phyloP scores from a whole-genome alignment of 1,140 invertebrate genomes.

The honey bee (Apis mellifera) region DNA sequence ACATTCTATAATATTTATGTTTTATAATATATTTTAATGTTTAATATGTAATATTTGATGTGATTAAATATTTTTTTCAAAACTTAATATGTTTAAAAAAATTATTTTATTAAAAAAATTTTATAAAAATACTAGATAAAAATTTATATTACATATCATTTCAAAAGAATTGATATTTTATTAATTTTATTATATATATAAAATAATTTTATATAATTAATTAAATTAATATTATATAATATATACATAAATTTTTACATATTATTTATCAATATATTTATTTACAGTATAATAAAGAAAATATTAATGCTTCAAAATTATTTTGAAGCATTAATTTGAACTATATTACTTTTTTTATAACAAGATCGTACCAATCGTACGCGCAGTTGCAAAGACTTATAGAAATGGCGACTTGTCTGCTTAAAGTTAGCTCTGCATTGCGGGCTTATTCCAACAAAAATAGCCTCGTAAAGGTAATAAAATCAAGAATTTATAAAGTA shows the following conservation, averaged over 20 bases:
- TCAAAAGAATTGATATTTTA: not conserved
- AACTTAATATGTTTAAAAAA: not conserved
- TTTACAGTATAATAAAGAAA: not conserved
- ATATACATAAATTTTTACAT: not conserved
- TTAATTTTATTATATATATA: not conserved
- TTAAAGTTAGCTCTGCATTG: constrained; percentile 75
- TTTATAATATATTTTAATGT: not conserved
- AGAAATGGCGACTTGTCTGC: constrained; percentile 81
- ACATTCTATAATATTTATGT: not conserved
- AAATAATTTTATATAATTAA: not conserved
- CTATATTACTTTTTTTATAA: not conserved
- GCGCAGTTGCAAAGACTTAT: constrained; percentile 19
- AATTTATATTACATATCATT: not conserved
- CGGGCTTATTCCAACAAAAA: constrained; percentile 77
- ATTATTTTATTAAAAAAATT: not conserved
- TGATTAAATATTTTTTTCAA: not conserved
- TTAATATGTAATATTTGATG: not conserved
- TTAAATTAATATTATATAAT: not conserved
- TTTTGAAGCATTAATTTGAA: not conserved
- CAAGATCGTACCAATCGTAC: not conserved
- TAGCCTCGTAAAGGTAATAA: constrained; percentile 73
- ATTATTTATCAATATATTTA: not conserved
- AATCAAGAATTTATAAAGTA: not conserved
- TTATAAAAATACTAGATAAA: not conserved
- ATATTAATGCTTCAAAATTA: not conserved